These are phyloP conservation scores for Anoplopoma fimbria DNA, from an alignment of 2,113 vertebrate species.

Conservation along the genomic window DNA sequence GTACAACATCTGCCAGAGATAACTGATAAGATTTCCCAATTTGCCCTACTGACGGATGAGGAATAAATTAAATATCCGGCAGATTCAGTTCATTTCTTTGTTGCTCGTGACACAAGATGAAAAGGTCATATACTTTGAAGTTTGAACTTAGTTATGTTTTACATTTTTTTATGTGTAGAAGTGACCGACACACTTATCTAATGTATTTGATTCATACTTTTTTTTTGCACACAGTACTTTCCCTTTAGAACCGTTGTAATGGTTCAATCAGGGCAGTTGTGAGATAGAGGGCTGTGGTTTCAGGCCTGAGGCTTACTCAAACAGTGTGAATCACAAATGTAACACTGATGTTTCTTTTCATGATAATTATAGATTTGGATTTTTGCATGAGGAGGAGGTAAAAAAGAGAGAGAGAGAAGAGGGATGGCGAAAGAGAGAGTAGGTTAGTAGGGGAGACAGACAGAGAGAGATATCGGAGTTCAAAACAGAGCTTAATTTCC, in stretches of 20 bases:
- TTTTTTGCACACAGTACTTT: neutral
- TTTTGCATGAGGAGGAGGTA: slow-evolving; percentile 26
- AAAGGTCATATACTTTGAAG: slow-evolving; percentile 22
- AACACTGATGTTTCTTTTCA: slow-evolving; percentile 28
- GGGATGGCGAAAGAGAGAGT: neutral
- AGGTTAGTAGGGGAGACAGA: slow-evolving; percentile 27
- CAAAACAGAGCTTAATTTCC: slow-evolving; percentile 67
- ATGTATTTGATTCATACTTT: neutral
- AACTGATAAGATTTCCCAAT: slow-evolving; percentile 72
- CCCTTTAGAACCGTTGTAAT: neutral
- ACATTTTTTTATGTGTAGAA: neutral
- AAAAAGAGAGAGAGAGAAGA: neutral
- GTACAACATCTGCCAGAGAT: slow-evolving; percentile 60
- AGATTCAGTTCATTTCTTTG: slow-evolving; percentile 22
- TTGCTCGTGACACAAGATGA: slow-evolving; percentile 15
- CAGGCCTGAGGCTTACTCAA: neutral
- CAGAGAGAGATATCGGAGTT: slow-evolving; percentile 49
- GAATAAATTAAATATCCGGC: slow-evolving; percentile 45
- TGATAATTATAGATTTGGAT: slow-evolving; percentile 50
- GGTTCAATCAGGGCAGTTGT: slow-evolving; percentile 18
- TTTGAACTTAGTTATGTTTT: slow-evolving; percentile 18
- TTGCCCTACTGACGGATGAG: slow-evolving; percentile 49
- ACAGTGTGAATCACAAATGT: slow-evolving; percentile 41
- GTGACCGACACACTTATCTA: neutral
- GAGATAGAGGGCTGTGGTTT: neutral